These are phyloP conservation scores for Odontophorus gujanensis DNA, from an alignment of 2,113 vertebrate species.

Conservation along the genomic window DNA sequence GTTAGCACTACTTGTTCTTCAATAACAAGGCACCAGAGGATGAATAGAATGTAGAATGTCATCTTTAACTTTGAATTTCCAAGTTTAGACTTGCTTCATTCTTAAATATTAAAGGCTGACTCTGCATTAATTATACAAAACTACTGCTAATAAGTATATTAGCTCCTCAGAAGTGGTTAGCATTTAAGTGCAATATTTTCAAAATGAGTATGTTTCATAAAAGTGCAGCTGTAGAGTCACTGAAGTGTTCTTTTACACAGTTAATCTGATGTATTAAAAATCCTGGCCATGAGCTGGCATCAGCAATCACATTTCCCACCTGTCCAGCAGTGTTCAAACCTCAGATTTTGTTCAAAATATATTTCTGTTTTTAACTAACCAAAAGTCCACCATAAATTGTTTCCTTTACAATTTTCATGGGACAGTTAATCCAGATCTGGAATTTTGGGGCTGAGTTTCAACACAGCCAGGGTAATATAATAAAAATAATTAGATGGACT, in stretches of 20 bases:
- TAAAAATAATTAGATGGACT: slow-evolving; percentile 16
- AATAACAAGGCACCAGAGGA: slow-evolving; percentile 51
- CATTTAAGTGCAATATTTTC: not conserved
- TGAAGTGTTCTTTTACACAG: not conserved
- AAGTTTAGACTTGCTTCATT: slow-evolving; percentile 27
- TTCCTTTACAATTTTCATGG: slow-evolving; percentile 39
- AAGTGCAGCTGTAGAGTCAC: not conserved
- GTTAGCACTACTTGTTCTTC: slow-evolving; percentile 65
- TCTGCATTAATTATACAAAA: slow-evolving; percentile 9
- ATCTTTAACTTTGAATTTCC: slow-evolving; percentile 56
- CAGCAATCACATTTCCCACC: slow-evolving; percentile 17
- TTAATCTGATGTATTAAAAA: slow-evolving; percentile 10
- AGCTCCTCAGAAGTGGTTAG: not conserved
- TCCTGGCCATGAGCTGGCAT: not conserved
- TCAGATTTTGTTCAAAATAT: slow-evolving; percentile 2
- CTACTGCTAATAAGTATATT: not conserved
- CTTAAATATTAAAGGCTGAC: slow-evolving; percentile 9
- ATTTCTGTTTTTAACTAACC: slow-evolving; percentile 31
- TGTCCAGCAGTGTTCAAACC: slow-evolving; percentile 38
- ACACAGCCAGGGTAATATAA: slow-evolving; percentile 26
- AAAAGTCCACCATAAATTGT: not conserved
- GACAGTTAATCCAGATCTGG: slow-evolving; percentile 34
- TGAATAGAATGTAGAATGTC: slow-evolving; percentile 38
- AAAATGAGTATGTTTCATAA: not conserved
- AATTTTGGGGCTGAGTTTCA: slow-evolving; percentile 19